phyloP scores from a whole-genome alignment of 2,888 invertebrate genomes.

The Sussaba pulchella region DNA sequence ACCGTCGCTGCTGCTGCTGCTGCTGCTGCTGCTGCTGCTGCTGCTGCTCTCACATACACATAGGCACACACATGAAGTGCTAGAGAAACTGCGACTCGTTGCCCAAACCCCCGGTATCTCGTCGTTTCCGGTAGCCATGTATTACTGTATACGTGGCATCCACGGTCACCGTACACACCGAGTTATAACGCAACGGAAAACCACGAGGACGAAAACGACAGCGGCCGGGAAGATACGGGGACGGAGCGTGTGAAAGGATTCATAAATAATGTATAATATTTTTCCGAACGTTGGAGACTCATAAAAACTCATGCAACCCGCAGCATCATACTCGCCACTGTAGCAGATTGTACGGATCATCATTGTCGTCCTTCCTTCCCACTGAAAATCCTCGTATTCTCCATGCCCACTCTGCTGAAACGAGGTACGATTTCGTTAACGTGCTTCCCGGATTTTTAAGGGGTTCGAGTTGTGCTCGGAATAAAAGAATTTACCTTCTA shows the following conservation, averaged over 20 bases:
- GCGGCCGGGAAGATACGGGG: conserved; percentile 1
- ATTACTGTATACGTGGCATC: conserved; percentile 13
- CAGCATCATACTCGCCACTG: conserved; percentile 41
- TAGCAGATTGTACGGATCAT: conserved; percentile 29
- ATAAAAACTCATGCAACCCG: neutral
- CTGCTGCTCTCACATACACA: conserved; percentile 14
- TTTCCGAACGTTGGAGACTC: conserved; percentile 80
- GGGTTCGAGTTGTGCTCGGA: conserved; percentile 4
- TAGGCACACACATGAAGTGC: conserved; percentile 10
- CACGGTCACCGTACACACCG: conserved; percentile 1
- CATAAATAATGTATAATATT: conserved; percentile 82
- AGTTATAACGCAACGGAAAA: conserved; percentile 13
- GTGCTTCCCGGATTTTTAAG: neutral
- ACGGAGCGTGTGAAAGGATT: conserved; percentile 70
- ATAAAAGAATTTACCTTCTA: neutral
- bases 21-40: conserved; percentile 1
- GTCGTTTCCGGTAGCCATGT: conserved; percentile 30
- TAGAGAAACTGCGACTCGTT: conserved; percentile 74
- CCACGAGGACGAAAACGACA: conserved; percentile 6
- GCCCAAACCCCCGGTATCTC: conserved; percentile 37
- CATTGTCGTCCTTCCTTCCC: conserved; percentile 20
- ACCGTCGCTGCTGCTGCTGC: conserved; percentile 2
- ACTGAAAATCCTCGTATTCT: neutral
- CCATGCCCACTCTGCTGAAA: neutral
- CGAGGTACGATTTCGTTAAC: neutral